phyloP scores from a whole-genome alignment of 2,888 invertebrate genomes.

The Biston stratarius region DNA sequence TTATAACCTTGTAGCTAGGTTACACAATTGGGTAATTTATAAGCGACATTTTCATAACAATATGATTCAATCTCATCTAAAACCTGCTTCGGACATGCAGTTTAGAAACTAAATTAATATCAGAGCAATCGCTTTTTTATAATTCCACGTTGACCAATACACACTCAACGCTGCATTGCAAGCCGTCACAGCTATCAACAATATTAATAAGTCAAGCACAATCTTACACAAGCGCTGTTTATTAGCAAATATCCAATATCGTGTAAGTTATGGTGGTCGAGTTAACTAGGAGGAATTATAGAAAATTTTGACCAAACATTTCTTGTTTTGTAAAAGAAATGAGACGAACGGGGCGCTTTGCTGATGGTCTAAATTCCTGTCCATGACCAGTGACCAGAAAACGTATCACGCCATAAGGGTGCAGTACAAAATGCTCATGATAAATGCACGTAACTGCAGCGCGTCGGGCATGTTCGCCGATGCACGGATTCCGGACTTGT shows the following conservation, averaged over 20 bases:
- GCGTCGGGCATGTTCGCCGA: no score
- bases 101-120: slow-evolving; percentile 19
- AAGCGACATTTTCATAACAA: slow-evolving; percentile 11
- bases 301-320: no score
- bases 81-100: not conserved
- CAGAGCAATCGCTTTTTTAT: slow-evolving; percentile 15
- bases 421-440: no score
- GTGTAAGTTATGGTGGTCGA: slow-evolving; percentile 8
- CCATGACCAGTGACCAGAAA: no score
- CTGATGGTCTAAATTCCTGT: no score
- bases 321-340: no score
- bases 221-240: slow-evolving; percentile 16
- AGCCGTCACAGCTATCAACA: slow-evolving; percentile 23
- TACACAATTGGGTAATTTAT: not conserved
- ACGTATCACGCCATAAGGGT: no score
- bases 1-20: no score
- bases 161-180: slow-evolving; percentile 4
- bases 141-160: slow-evolving; percentile 17
- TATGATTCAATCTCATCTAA: slow-evolving; percentile 1
- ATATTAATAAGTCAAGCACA: slow-evolving; percentile 24
- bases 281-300: not conserved
- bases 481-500: no score
- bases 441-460: no score
- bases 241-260: slow-evolving; percentile 26
- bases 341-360: no score